These are phyloP conservation scores for Orthosia incerta DNA, from an alignment of 2,888 invertebrate species.

Conservation along the genomic window DNA sequence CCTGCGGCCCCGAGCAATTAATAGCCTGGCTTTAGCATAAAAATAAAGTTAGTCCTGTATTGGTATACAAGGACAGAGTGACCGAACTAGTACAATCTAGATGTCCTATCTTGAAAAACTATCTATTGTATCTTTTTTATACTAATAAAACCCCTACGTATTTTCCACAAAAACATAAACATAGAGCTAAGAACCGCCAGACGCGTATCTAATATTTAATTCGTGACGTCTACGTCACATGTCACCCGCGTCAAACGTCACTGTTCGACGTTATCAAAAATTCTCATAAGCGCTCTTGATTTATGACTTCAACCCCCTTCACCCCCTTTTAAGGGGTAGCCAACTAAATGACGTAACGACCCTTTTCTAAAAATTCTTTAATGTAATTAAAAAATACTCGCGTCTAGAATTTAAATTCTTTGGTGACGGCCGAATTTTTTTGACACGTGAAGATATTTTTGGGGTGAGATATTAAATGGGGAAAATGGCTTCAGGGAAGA, in stretches of 20 bases:
- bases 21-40: too few species aligned
- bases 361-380: constrained; percentile 68
- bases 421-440: constrained; percentile 43
- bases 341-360: constrained; percentile 59
- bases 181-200: constrained; percentile 7
- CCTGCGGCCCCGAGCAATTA: too few species aligned
- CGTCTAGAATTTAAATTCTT: constrained; percentile 59
- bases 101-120: neutral
- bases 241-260: constrained; percentile 57
- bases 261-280: constrained; percentile 64
- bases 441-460: constrained; percentile 52
- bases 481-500: neutral
- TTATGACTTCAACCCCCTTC: constrained; percentile 62
- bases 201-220: constrained; percentile 34
- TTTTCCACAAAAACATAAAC: constrained; percentile 1
- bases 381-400: constrained; percentile 76
- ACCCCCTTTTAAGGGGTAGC: constrained; percentile 40
- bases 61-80: too few species aligned
- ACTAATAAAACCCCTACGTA: neutral
- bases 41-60: too few species aligned
- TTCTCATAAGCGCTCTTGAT: constrained; percentile 69
- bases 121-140: too few species aligned
- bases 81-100: too few species aligned
- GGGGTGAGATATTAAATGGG: constrained; percentile 27
- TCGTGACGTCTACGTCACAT: constrained; percentile 18